Evolutionary conservation across 2,888 invertebrate species (phyloP), one percentile per base, ranked within the genome.

Genomic region (Diploptera punctata): DNA sequence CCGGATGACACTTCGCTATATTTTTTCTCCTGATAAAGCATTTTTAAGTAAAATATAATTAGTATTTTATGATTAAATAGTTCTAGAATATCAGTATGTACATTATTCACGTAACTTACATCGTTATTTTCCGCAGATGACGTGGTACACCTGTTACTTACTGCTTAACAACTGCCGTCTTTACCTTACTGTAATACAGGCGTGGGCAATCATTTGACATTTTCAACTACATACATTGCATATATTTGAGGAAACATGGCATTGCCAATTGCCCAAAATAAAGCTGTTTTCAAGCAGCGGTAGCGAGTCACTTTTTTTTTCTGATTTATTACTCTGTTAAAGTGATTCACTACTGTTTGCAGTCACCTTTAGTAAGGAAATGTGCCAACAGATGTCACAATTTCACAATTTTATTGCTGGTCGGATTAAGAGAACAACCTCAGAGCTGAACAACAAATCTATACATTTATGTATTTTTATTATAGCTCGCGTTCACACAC

Each of bases 191-290:
- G n/a, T 29, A 26, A 16, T 29, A 16, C 1, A 57, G 13, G 16
- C 3, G 16, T 29, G 29, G n/a, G 57, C 29, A 21, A 57, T 5
- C 4, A 13, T 52, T 13, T 52, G 52, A 52, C 52, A 52, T 24
- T 52, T 52, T 2, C 7, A 13, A 52, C 24, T 52, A 9, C 2
- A 18, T 2, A 18, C 21, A 5, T 9, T 13, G 57, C 2, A 29
- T 3, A 13, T 29, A 57, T 47, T 26, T 47, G n/a, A 47, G 19
- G 38, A 65, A 65, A 2, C 38, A n/a, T 13, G 47, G 7, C 65
- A 47, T 47, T 65, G 65, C 65, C 65, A 65, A 47, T 29, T 21
- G 65, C 26, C 65, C 7, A n/a, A 65, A 65, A 65, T 65, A 65
- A 65, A 65, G 65, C 29, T 47, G 47, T 44, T 65, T 65, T 57